phyloP scores from a whole-genome alignment of 2,797 vertebrate genomes.

The Etheostoma perlongum region DNA sequence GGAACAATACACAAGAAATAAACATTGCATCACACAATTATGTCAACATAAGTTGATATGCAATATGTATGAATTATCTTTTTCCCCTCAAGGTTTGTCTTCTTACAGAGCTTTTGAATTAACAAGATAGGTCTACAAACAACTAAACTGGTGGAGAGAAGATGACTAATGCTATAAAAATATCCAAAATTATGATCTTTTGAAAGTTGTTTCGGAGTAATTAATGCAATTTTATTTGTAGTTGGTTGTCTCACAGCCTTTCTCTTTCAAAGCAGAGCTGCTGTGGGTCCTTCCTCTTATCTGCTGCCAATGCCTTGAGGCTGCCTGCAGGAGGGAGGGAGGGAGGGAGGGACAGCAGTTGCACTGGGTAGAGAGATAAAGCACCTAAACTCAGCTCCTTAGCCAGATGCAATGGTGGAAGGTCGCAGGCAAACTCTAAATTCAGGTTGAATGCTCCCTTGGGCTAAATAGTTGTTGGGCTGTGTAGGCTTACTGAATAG shows the following conservation, averaged over 20 bases:
- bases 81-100: background rate
- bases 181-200: slow-evolving; percentile 29
- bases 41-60: background rate
- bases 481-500: slow-evolving; percentile 54
- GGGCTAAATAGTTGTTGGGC: slow-evolving; percentile 60
- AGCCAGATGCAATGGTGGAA: slow-evolving; percentile 59
- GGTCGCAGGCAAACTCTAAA: slow-evolving; percentile 58
- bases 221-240: slow-evolving; percentile 40
- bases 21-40: background rate
- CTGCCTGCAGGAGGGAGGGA: slow-evolving; percentile 74
- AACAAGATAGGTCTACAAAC: background rate
- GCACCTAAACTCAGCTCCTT: slow-evolving; percentile 60
- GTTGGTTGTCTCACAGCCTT: slow-evolving; percentile 49
- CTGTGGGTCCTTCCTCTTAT: slow-evolving; percentile 78
- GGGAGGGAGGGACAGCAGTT: slow-evolving; percentile 76
- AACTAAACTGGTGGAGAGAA: slow-evolving; percentile 4
- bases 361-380: slow-evolving; percentile 86
- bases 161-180: slow-evolving; percentile 18
- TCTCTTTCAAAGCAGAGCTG: slow-evolving; percentile 59
- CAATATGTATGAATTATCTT: background rate
- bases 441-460: slow-evolving; percentile 61
- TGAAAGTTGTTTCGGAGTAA: slow-evolving; percentile 37
- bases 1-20: background rate
- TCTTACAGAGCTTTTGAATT: slow-evolving; percentile 7
- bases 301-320: slow-evolving; percentile 75